Evolutionary conservation across 2,797 vertebrate species (phyloP).

Genomic region (Mus caroli): DNA sequence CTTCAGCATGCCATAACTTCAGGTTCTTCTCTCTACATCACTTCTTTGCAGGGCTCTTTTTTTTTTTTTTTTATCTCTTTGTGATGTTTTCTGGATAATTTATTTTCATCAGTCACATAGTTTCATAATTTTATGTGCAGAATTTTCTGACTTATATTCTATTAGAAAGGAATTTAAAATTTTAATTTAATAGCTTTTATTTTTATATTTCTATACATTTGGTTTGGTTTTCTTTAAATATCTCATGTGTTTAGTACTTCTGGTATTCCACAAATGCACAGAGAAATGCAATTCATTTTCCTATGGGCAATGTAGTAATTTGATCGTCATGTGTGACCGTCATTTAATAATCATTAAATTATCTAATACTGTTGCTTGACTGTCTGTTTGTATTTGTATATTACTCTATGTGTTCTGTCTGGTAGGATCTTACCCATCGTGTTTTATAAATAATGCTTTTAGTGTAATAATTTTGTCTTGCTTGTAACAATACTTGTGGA

Average conservation of each 20-base stretch:
- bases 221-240: not conserved
- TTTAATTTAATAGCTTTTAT: conserved; percentile 15
- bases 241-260: not conserved
- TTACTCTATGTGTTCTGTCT: not conserved
- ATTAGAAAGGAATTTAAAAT: not conserved
- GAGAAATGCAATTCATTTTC: not conserved
- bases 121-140: conserved; percentile 4
- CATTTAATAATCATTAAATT: not conserved
- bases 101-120: not conserved
- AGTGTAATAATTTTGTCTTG: not conserved
- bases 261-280: not conserved
- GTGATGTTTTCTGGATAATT: not conserved
- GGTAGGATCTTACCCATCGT: not conserved
- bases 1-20: not conserved
- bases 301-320: not conserved
- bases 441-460: not conserved
- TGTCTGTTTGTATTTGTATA: not conserved
- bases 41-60: not conserved
- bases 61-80: not conserved
- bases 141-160: not conserved
- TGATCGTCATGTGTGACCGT: not conserved
- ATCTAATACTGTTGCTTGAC: not conserved
- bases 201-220: not conserved
- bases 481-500: not conserved
- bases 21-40: not conserved